Evolutionary conservation across 2,113 vertebrate genomes (phyloP), one percentile per base, ranked within the genome.

Genomic region (Pimephales promelas): DNA sequence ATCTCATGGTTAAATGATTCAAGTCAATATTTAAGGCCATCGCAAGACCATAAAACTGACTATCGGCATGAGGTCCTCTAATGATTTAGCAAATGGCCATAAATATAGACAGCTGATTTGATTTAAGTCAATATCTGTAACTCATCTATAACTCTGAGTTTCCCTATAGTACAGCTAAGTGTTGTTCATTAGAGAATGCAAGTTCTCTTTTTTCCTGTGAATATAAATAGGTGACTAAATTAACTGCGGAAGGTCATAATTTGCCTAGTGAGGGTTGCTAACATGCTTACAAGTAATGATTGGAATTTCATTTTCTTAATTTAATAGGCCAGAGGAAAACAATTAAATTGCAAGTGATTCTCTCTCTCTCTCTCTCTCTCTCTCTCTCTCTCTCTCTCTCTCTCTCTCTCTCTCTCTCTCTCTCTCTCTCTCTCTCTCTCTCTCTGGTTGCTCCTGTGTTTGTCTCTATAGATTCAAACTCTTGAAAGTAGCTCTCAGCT

Each of bases 11-110:
- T 85, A 76, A 82, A 70, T 85, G 79, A 87, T 81, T 85, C 47
- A 64, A 82, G 86, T 85, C 86, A 82, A 78, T 84, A 87, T 87
- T 81, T 47, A 78, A 85, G 70, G 74, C 79, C 79, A 59, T 64
- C 64, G 47, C 34, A 52, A 34, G 34, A 62, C 83, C 78, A 54
- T 85, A 83, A 84, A 87, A n/a, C 81, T 83, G 75, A 54, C 81
- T 31, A 70, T 84, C 79, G 70, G 64, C 73, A 86, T 36, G 76
- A 28, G 78, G 78, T 52, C 56, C 28, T 79, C 49, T 31, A 56
- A 81, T 81, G 62, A 70, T 84, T 86, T 86, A 81, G 61, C 49
- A 57, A 64, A 28, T 43, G n/a, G 31, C 70, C 80, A 49, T 85
- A 28, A 52, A 80, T 73, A 66, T 74, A 52, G 77, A 73, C 47